A percentile compares a stretch with the other conserved stretches of the same genome.
These are phyloP conservation scores for Coronaproctus castanopsis DNA, from an alignment of 2,888 invertebrate species.

Conservation along the genomic window DNA sequence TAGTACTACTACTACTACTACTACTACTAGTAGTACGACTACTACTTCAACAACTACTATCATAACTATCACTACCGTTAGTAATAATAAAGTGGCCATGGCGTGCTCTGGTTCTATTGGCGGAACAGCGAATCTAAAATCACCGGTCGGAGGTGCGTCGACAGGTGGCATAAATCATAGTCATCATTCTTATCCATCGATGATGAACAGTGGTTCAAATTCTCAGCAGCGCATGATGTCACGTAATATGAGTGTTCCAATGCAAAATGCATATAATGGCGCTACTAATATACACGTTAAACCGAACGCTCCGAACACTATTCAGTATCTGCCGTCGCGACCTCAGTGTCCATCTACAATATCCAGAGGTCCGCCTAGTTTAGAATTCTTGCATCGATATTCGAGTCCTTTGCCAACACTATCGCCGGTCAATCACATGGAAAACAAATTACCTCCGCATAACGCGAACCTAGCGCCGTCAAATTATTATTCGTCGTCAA, in stretches of 20 bases:
- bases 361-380: conserved; percentile 62
- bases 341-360: conserved; percentile 49
- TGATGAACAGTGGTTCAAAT: conserved; percentile 23
- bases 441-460: conserved; percentile 45
- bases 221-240: conserved; percentile 35
- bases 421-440: conserved; percentile 46
- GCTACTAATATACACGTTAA: conserved; percentile 70
- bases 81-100: too few relatives aligned
- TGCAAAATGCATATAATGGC: conserved; percentile 39
- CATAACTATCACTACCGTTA: too few relatives aligned
- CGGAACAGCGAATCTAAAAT: conserved; percentile 1
- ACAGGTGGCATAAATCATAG: too few relatives aligned
- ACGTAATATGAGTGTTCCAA: conserved; percentile 30
- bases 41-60: too few relatives aligned
- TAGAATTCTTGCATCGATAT: conserved; percentile 74
- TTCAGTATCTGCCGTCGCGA: conserved; percentile 78
- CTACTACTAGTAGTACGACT: too few relatives aligned
- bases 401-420: conserved; percentile 34
- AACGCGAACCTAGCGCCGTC: conserved; percentile 54
- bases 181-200: conserved; percentile 25
- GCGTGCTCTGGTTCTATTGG: conserved; percentile 21
- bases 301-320: conserved; percentile 90
- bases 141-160: conserved; percentile 25
- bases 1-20: too few relatives aligned
- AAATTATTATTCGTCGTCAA: conserved; percentile 23